A percentile compares a stretch with the other conserved stretches of the same genome.
Conservation (phyloP, 2,888 invertebrate genomes). For the Lagria hirta region DNA sequence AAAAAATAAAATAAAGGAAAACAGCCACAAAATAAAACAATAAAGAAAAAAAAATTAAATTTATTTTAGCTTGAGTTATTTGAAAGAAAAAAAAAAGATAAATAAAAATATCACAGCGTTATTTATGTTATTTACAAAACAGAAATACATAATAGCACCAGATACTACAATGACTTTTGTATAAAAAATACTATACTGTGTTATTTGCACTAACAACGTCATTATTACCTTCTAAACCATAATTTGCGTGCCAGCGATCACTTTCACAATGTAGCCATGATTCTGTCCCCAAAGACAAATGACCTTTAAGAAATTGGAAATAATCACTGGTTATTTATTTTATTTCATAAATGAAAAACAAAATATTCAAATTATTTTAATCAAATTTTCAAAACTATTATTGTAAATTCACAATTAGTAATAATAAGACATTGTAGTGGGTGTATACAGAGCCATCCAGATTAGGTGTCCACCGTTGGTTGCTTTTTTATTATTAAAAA, state of each 20-base stretch:
- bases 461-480: no score
- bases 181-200: slow-evolving; percentile 38
- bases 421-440: no score
- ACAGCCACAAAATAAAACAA: slow-evolving; percentile 42
- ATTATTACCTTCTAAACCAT: slow-evolving; percentile 75
- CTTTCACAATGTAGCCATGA: slow-evolving; percentile 89
- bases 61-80: no score
- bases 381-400: no score
- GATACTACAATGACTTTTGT: slow-evolving; percentile 20
- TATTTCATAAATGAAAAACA: no score
- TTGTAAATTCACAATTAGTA: no score
- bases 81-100: slow-evolving; percentile 23
- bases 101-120: slow-evolving; percentile 47
- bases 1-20: slow-evolving; percentile 32
- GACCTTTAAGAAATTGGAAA: slow-evolving; percentile 61
- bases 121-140: slow-evolving; percentile 26
- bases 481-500: no score
- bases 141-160: slow-evolving; percentile 29
- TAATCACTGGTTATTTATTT: no score
- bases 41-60: slow-evolving; percentile 40
- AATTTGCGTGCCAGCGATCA: slow-evolving; percentile 83
- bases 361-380: no score
- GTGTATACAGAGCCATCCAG: no score
- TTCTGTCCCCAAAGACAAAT: slow-evolving; percentile 84
- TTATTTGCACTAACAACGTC: slow-evolving; percentile 44